Evolutionary conservation across 1,140 invertebrate species (phyloP), one percentile per base, ranked within the genome.

Genomic region (Drosophila santomea): DNA sequence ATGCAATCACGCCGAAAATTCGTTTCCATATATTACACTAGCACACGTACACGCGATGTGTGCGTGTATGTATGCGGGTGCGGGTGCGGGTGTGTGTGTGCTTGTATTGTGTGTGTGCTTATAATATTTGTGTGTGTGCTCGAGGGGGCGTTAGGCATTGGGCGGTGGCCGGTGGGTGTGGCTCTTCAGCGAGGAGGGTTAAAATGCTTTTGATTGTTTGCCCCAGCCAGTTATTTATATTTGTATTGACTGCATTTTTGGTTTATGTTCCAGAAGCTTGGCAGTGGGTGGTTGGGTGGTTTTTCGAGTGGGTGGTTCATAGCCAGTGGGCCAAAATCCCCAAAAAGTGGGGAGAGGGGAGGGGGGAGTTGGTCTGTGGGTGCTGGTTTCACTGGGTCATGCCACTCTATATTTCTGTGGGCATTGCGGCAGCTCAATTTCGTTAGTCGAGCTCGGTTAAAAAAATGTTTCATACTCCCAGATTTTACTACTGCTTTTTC

Each of bases 141-240:
- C 50, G 15, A 51, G 14, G 2, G 48, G 47, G 25, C 6, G n/a
- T 25, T n/a, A n/a, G 59, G 20, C 7, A 41, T 3, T 25, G 25
- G 25, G 25, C 25, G 4, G 14, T 4, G 48, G 47, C n/a, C 6
- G 8, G 47, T 10, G 17, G 60, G 20, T 3, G 50, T 12, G 62
- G 20, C 25, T 15, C n/a, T 36, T 41, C 17, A 5, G 14, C 14
- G 28, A 48, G 25, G 12, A n/a, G 10, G 45, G 55, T 12, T 39
- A 55, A 80, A 80, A 74, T 80, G 78, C 48, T 80, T 80, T 69
- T 68, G 62, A 80, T 75, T 80, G 77, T 80, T 80, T 71, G 63
- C 58, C 59, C 57, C 64, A 58, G 66, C 54, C 64, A 63, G 74
- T 71, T 77, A 78, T 78, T 78, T 78, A 77, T 78, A 63, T 77